These are phyloP conservation scores for Cydia fagiglandana DNA, from an alignment of 1,140 invertebrate species.

Conservation along the genomic window DNA sequence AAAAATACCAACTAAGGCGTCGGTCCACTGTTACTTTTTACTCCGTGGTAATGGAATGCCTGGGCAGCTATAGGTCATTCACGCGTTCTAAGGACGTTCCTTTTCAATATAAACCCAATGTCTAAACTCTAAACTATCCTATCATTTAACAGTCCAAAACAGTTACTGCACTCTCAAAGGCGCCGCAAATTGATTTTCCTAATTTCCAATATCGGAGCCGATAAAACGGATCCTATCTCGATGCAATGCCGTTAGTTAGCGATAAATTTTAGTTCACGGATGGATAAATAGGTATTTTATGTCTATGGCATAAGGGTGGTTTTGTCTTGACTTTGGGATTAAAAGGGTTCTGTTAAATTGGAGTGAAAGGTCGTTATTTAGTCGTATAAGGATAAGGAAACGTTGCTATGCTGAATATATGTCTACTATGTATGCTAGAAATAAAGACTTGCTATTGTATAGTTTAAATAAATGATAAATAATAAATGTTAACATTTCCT, in stretches of 20 bases:
- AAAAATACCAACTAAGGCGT: too few species aligned
- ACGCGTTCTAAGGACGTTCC: too few species aligned
- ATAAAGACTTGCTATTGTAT: too few species aligned
- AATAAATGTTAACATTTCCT: too few species aligned
- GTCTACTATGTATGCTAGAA: too few species aligned
- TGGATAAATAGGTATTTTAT: background rate
- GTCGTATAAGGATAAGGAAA: background rate
- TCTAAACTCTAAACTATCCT: background rate
- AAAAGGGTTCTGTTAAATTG: background rate
- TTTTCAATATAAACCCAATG: background rate
- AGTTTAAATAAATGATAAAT: too few species aligned
- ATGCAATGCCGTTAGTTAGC: background rate
- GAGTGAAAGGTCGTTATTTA: background rate
- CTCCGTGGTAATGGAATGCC: too few species aligned
- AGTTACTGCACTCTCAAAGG: background rate
- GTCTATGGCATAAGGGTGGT: background rate
- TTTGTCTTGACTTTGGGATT: background rate
- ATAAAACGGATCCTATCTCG: slow-evolving; percentile 6
- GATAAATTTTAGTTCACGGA: background rate
- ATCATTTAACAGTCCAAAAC: background rate
- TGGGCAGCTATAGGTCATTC: too few species aligned
- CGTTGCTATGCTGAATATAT: background rate
- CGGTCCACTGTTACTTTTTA: too few species aligned
- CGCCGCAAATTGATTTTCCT: slow-evolving; percentile 3
- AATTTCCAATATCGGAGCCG: background rate